Conservation (phyloP, 1,140 invertebrate genomes). For the Vanessa atalanta region DNA sequence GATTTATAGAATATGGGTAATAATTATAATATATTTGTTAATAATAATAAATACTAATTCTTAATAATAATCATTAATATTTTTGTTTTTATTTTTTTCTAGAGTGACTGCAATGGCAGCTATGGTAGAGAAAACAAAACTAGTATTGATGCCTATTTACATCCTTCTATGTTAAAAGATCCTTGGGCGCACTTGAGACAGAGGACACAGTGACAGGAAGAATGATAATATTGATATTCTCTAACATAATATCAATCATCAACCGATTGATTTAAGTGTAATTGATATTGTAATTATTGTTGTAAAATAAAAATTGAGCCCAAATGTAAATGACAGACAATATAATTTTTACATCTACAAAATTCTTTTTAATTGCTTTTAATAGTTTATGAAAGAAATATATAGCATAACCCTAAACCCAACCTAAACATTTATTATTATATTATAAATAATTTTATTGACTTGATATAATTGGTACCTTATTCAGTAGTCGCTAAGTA, state of each 20-base stretch:
- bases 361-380: neutral
- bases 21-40: too few relatives aligned
- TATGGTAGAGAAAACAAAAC: slow-evolving; percentile 50
- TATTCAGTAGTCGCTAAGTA: too few relatives aligned
- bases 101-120: slow-evolving; percentile 66
- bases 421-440: too few relatives aligned
- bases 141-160: slow-evolving; percentile 65
- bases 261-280: neutral
- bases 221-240: neutral
- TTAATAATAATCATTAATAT: neutral
- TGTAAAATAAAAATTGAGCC: neutral
- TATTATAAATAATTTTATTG: too few relatives aligned
- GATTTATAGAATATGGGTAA: too few relatives aligned
- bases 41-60: too few relatives aligned
- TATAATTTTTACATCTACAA: neutral
- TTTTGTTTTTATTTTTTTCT: slow-evolving; percentile 42
- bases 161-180: slow-evolving; percentile 73
- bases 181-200: slow-evolving; percentile 59
- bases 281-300: neutral
- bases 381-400: too few relatives aligned
- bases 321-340: slow-evolving; percentile 3
- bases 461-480: too few relatives aligned
- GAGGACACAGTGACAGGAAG: neutral
- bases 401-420: too few relatives aligned
- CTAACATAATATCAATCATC: neutral